phyloP scores from a whole-genome alignment of 1,140 invertebrate species.

The Atta cephalotes region DNA sequence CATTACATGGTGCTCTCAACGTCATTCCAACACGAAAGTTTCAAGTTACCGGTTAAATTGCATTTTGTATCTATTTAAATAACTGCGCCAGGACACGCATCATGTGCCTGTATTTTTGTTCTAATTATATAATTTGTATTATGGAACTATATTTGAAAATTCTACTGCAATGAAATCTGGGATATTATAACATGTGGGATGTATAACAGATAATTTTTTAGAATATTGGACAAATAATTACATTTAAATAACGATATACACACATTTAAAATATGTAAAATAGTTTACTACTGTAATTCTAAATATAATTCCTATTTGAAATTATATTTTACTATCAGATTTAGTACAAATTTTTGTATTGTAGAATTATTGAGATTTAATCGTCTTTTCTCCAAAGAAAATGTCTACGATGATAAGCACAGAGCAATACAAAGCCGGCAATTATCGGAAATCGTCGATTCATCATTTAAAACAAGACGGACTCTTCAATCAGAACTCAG shows the following conservation, averaged over 20 bases:
- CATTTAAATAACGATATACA: background rate
- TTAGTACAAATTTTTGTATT: constrained; percentile 28
- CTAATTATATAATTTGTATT: constrained; percentile 13
- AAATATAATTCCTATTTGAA: background rate
- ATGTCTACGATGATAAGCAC: background rate
- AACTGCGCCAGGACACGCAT: constrained; percentile 47
- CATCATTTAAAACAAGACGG: constrained; percentile 56
- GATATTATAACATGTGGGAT: background rate
- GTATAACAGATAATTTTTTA: background rate
- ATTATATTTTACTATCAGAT: constrained; percentile 6
- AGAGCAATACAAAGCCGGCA: constrained; percentile 2
- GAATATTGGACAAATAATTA: background rate
- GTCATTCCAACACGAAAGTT: constrained; percentile 61
- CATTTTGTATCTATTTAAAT: constrained; percentile 53
- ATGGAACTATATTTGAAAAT: background rate
- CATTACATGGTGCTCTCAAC: constrained; percentile 51
- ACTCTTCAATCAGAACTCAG: constrained; percentile 71
- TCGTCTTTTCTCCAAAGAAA: background rate
- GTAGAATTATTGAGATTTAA: constrained; percentile 25
- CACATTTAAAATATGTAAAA: background rate
- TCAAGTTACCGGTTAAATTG: constrained; percentile 35
- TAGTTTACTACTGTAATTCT: background rate
- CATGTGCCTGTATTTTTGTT: constrained; percentile 6
- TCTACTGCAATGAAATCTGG: background rate
- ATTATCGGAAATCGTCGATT: constrained; percentile 68